Conservation (phyloP, 2,113 vertebrate genomes). For the Taxidea taxus region DNA sequence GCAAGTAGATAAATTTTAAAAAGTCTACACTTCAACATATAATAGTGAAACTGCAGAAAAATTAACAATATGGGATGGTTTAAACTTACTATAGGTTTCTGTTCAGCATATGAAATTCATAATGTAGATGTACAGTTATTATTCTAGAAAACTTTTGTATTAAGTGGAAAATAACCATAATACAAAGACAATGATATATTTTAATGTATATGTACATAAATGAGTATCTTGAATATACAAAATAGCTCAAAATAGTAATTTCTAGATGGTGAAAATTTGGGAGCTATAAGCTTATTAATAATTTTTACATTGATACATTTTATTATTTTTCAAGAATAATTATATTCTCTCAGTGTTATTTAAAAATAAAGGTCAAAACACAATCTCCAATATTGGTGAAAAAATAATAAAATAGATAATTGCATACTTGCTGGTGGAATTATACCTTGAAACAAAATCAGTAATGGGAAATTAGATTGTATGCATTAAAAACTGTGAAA, state of each 20-base stretch:
- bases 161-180: neutral
- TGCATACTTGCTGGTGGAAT: neutral
- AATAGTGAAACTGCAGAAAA: constrained; percentile 8
- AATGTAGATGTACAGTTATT: neutral
- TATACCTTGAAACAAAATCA: neutral
- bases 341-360: neutral
- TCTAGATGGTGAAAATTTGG: neutral
- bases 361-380: neutral
- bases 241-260: neutral
- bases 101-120: neutral
- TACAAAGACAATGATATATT: neutral
- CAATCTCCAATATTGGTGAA: neutral
- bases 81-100: neutral
- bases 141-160: neutral
- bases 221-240: neutral
- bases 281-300: neutral
- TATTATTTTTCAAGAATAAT: neutral
- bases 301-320: neutral
- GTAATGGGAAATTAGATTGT: neutral
- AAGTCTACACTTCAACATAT: neutral
- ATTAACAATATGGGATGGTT: neutral
- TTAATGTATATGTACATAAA: neutral
- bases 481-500: neutral
- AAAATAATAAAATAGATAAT: neutral
- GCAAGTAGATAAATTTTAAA: neutral